Evolutionary conservation across 2,797 vertebrate species (phyloP), one percentile per base, ranked within the genome.

Genomic region (Synaphobranchus kaupii): DNA sequence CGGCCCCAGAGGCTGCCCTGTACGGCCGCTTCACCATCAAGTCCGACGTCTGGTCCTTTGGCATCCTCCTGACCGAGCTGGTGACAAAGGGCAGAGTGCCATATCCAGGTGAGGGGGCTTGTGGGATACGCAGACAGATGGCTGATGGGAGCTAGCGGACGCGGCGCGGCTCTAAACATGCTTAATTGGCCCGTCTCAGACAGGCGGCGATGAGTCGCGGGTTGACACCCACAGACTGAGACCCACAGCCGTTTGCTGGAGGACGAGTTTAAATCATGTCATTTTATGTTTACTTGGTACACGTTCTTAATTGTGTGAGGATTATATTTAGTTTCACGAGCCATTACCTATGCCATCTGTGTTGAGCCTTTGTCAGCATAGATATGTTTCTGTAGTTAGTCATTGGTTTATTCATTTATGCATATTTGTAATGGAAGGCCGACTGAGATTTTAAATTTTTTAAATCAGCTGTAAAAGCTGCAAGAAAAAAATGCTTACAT

Each of bases 21-120:
- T 99, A 98, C 54, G 98, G 98, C 63, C 97, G 97, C 90, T 99
- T 99, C 95, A 99, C 98, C 91, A 99, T 99, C 93, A 99, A 99
- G 93, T 99, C 98, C 0, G 98, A 99, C 84, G 98, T 97, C 28
- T 99, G 98, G 98, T 99, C 98, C 68, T 99, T 99, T 90, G 98
- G 98, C 91, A 98, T 99, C 94, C 93, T 99, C 83, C 96, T 98
- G 90, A 98, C 97, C 15, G 98, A 99, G 92, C 95, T 99, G 12
- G 98, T 99, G 91, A 99, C 98, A 60, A 99, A 99, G 94, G 98
- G 98, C 88, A 96, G 98, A 95, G 98, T 99, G 87, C 98, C 98
- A 83, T 99, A 99, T 90, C 98, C 98, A 95, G 98, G 98, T 98
- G 92, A 95, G 92, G 63, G 6, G 58, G 28, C 44, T 71, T 85